A percentile compares a stretch with the other conserved stretches of the same genome.
Evolutionary conservation across 2,113 vertebrate genomes (phyloP).

Genomic region (Galbula dea): DNA sequence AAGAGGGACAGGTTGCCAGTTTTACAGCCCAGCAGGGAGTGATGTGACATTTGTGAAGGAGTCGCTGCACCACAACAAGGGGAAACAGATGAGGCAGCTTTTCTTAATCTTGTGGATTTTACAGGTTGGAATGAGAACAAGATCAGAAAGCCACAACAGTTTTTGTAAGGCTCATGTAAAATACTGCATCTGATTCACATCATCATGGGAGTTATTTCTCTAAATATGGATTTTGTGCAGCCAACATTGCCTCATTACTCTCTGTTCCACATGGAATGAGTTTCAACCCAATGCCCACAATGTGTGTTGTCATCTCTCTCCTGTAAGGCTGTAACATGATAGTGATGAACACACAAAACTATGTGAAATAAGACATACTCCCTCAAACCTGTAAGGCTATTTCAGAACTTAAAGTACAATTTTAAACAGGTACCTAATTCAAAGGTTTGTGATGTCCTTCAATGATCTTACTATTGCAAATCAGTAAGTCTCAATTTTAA

Average conservation of each 20-base stretch:
- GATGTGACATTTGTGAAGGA: fast-evolving
- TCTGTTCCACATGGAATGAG: neutral
- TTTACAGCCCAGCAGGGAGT: fast-evolving
- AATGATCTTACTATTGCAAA: neutral
- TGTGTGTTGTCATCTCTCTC: fast-evolving
- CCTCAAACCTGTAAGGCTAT: neutral
- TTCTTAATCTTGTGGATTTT: neutral
- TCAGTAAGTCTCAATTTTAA: neutral
- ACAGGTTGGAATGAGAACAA: neutral
- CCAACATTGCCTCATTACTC: neutral
- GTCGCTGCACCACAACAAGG: neutral
- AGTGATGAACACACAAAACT: neutral
- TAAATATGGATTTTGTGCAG: neutral
- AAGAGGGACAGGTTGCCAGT: neutral
- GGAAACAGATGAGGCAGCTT: neutral
- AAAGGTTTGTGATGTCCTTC: neutral
- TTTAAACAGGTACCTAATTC: neutral
- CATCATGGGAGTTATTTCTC: neutral
- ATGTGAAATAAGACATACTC: neutral
- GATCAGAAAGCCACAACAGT: neutral
- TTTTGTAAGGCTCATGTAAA: neutral
- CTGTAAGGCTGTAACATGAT: neutral
- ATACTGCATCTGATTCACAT: neutral
- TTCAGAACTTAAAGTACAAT: neutral
- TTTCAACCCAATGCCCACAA: neutral